phyloP scores from a whole-genome alignment of 1,140 invertebrate species.

The Agraylea sexmaculata region DNA sequence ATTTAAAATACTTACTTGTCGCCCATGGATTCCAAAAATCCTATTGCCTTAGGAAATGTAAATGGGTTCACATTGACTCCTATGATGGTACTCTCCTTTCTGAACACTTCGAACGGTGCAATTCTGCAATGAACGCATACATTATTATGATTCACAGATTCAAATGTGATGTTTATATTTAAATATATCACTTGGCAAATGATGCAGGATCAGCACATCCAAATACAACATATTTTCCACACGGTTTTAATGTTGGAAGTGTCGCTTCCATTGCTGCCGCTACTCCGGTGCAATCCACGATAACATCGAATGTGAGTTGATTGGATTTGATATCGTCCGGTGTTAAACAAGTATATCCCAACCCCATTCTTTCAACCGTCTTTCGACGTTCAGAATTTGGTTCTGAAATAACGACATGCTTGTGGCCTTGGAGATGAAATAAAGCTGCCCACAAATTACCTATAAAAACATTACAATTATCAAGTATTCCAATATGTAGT shows the following conservation, averaged over 20 bases:
- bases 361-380: conserved; percentile 42
- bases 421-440: conserved; percentile 52
- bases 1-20: conserved; percentile 31
- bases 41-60: conserved; percentile 49
- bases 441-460: conserved; percentile 50
- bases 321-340: conserved; percentile 43
- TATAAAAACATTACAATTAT: conserved; percentile 19
- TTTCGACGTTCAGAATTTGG: conserved; percentile 42
- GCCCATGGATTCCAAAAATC: conserved; percentile 48
- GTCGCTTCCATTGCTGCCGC: conserved; percentile 43
- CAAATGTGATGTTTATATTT: not conserved
- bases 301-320: conserved; percentile 43
- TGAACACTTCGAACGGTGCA: conserved; percentile 46
- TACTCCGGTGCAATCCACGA: conserved; percentile 55
- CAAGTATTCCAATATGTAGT: not conserved
- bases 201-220: conserved; percentile 33
- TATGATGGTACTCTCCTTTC: conserved; percentile 49
- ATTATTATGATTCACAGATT: too few relatives aligned
- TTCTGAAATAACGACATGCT: conserved; percentile 53
- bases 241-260: conserved; percentile 32
- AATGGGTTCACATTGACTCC: conserved; percentile 57
- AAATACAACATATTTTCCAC: conserved; percentile 45
- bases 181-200: conserved; percentile 11
- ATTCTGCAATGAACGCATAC: conserved; percentile 42
- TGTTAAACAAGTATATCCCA: conserved; percentile 40